Evolutionary conservation across 2,113 vertebrate species (phyloP).

Genomic region (Sprattus sprattus): DNA sequence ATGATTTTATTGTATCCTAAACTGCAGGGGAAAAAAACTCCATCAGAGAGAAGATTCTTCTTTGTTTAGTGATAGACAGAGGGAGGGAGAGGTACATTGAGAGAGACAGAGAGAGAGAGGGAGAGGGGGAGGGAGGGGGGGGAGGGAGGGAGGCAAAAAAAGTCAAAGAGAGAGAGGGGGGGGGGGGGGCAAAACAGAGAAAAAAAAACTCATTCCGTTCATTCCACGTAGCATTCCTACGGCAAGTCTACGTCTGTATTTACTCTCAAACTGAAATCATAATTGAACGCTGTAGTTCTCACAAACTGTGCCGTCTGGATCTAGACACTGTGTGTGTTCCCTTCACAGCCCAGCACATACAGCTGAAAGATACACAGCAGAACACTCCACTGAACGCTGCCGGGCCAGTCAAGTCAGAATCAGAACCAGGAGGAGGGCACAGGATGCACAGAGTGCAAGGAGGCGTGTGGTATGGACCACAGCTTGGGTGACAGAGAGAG

Average conservation of each 20-base stretch:
- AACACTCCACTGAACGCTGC: neutral
- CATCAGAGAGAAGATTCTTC: too few species aligned
- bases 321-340: neutral
- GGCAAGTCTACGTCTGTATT: neutral
- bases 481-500: neutral
- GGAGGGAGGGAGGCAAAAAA: too few species aligned
- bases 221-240: neutral
- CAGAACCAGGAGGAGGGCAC: neutral
- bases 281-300: neutral
- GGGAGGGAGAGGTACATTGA: too few species aligned
- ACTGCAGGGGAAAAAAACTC: too few species aligned
- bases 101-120: too few species aligned
- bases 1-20: too few species aligned
- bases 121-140: too few species aligned
- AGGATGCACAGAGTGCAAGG: neutral
- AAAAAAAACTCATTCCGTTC: neutral
- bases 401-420: neutral
- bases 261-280: neutral
- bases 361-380: neutral
- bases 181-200: too few species aligned
- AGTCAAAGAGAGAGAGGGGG: too few species aligned
- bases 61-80: too few species aligned
- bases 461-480: slow-evolving; percentile 1
- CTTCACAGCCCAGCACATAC: neutral
- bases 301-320: neutral